Evolutionary conservation across 2,113 vertebrate species (phyloP).

Genomic region (Girardinichthys multiradiatus): DNA sequence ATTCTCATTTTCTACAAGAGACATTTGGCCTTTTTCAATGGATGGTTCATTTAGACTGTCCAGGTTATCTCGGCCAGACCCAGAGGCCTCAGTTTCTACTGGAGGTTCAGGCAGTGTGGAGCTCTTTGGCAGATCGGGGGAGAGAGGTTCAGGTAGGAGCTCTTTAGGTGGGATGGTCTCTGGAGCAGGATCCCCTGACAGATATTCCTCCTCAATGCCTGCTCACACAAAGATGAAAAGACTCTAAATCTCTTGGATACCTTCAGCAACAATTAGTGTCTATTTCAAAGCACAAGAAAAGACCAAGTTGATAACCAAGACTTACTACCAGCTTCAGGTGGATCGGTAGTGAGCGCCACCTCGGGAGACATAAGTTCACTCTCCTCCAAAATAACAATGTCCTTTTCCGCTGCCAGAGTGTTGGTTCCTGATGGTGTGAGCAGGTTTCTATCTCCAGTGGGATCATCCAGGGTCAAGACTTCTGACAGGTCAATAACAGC

Average conservation of each 20-base stretch:
- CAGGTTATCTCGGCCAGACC: constrained; percentile 38
- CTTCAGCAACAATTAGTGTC: no score
- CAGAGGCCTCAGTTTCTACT: constrained; percentile 64
- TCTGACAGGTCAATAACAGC: constrained; percentile 37
- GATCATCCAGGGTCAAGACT: constrained; percentile 24
- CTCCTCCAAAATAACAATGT: constrained; percentile 68
- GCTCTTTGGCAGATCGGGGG: constrained; percentile 29
- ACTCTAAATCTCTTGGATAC: constrained; percentile 3
- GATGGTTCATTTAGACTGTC: constrained; percentile 16
- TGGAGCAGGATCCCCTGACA: constrained; percentile 47
- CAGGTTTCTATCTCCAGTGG: constrained; percentile 24
- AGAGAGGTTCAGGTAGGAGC: constrained; percentile 22
- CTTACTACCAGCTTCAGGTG: constrained; percentile 60
- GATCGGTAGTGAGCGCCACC: constrained; percentile 2
- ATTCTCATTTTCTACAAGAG: not conserved
- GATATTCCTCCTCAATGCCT: constrained; percentile 69
- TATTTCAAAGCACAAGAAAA: not conserved
- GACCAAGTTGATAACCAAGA: not conserved
- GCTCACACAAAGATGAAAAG: constrained; percentile 38
- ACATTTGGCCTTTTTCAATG: constrained; percentile 11
- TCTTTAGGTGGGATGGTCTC: constrained; percentile 23
- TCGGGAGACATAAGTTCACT: constrained; percentile 34
- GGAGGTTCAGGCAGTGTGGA: constrained; percentile 41
- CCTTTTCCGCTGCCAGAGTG: constrained; percentile 21
- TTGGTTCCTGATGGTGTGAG: constrained; percentile 34